Evolutionary conservation across 1,140 invertebrate genomes (phyloP).

Genomic region (Leguminivora glycinivorella): DNA sequence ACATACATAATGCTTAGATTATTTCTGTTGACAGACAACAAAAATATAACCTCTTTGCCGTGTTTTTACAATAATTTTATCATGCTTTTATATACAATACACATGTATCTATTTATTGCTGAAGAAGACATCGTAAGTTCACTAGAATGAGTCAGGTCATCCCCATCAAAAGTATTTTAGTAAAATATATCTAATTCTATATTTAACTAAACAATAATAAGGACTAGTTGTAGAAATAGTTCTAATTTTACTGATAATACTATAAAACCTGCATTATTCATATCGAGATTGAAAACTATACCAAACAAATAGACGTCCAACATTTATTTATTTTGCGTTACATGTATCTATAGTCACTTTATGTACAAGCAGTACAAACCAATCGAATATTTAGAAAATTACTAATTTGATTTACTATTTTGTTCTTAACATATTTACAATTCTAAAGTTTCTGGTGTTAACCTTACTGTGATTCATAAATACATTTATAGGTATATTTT

Average conservation of each 20-base stretch:
- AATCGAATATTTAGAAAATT: slow-evolving; percentile 63
- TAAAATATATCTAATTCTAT: slow-evolving; percentile 67
- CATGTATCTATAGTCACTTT: slow-evolving; percentile 49
- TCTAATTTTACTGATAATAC: slow-evolving; percentile 46
- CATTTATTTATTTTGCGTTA: slow-evolving; percentile 37
- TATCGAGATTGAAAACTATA: slow-evolving; percentile 21
- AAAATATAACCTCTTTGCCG: slow-evolving; percentile 76
- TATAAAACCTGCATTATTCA: slow-evolving; percentile 34
- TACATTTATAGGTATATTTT: slow-evolving; percentile 72
- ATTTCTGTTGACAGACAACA: slow-evolving; percentile 65
- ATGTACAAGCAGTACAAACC: slow-evolving; percentile 70
- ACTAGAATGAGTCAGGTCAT: slow-evolving; percentile 57
- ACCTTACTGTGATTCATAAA: slow-evolving; percentile 77
- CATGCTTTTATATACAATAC: slow-evolving; percentile 73
- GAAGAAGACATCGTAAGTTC: slow-evolving; percentile 64
- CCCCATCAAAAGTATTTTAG: slow-evolving; percentile 52
- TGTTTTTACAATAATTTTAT: slow-evolving; percentile 68
- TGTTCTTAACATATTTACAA: slow-evolving; percentile 72
- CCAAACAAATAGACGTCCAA: slow-evolving; percentile 35
- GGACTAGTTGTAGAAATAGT: slow-evolving; percentile 74
- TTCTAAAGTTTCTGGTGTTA: slow-evolving; percentile 75
- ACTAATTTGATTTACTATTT: slow-evolving; percentile 51
- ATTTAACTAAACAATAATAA: slow-evolving; percentile 65
- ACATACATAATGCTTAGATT: slow-evolving; percentile 59
- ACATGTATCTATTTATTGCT: slow-evolving; percentile 72